Evolutionary conservation across 2,888 invertebrate species (phyloP).

Genomic region (Lagria hirta): DNA sequence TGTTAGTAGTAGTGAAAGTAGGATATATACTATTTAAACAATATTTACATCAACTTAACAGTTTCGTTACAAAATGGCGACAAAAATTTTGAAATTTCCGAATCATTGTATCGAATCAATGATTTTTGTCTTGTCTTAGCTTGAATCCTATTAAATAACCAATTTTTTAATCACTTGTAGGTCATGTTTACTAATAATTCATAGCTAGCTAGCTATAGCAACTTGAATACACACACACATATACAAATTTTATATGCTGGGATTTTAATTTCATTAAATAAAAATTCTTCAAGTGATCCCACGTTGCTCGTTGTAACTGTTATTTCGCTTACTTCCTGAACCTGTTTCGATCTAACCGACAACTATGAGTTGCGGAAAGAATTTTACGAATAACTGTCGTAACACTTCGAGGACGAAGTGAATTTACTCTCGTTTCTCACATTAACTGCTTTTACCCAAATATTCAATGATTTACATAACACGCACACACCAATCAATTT

Average conservation of each 20-base stretch:
- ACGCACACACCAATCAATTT: too few relatives aligned
- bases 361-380: constrained; percentile 19
- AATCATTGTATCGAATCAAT: constrained; percentile 3
- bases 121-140: too few relatives aligned
- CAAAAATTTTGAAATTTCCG: constrained; percentile 8
- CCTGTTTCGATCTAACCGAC: constrained; percentile 8
- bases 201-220: too few relatives aligned
- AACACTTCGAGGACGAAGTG: constrained; percentile 24
- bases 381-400: constrained; percentile 27
- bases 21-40: constrained; percentile 35
- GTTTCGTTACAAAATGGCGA: constrained; percentile 16
- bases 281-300: constrained; percentile 18
- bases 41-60: constrained; percentile 20
- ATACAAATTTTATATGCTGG: too few relatives aligned
- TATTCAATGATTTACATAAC: too few relatives aligned
- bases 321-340: constrained; percentile 27
- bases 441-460: too few relatives aligned
- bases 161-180: too few relatives aligned
- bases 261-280: too few relatives aligned
- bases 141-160: background rate
- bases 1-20: constrained; percentile 41
- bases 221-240: too few relatives aligned
- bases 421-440: constrained; percentile 29
- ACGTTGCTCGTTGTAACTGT: constrained; percentile 21
- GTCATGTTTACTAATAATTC: too few relatives aligned